Conservation (phyloP, 2,797 vertebrate genomes). For the Acanthopagrus latus region DNA sequence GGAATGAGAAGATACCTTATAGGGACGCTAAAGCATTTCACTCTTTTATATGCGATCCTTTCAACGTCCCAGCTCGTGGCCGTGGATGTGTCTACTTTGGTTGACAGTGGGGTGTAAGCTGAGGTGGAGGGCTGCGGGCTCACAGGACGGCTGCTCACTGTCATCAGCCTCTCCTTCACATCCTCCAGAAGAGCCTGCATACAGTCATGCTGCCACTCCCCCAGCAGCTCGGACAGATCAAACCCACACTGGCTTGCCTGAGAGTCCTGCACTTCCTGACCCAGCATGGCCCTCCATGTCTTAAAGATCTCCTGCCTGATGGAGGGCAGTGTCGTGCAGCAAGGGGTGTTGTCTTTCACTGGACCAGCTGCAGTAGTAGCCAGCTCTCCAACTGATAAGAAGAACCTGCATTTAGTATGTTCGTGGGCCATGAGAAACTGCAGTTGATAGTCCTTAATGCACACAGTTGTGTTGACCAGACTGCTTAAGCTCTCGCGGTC, state of each 20-base stretch:
- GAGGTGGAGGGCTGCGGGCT: slow-evolving; percentile 58
- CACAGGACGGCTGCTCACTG: accelerated
- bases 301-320: slow-evolving; percentile 59
- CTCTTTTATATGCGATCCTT: slow-evolving; percentile 50
- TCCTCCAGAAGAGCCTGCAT: slow-evolving; percentile 59
- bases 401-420: slow-evolving; percentile 64
- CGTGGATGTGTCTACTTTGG: not conserved
- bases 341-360: slow-evolving; percentile 35
- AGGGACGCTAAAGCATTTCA: slow-evolving; percentile 58
- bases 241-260: slow-evolving; percentile 52
- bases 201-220: slow-evolving; percentile 69
- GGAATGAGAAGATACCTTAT: slow-evolving; percentile 64
- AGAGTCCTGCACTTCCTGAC: slow-evolving; percentile 29
- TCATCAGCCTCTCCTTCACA: slow-evolving; percentile 38
- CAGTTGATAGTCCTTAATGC: slow-evolving; percentile 57
- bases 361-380: slow-evolving; percentile 35
- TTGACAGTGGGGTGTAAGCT: accelerated
- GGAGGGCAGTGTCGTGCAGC: slow-evolving; percentile 60
- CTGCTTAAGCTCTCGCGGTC: slow-evolving; percentile 69
- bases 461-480: slow-evolving; percentile 66
- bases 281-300: slow-evolving; percentile 59
- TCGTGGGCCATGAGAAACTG: slow-evolving; percentile 65
- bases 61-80: slow-evolving; percentile 68
- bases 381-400: slow-evolving; percentile 62
- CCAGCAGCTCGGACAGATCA: slow-evolving; percentile 67